A percentile compares a stretch with the other conserved stretches of the same genome.
These are phyloP conservation scores for Triplophysa dalaica DNA, from an alignment of 2,113 vertebrate genomes.

Conservation along the genomic window DNA sequence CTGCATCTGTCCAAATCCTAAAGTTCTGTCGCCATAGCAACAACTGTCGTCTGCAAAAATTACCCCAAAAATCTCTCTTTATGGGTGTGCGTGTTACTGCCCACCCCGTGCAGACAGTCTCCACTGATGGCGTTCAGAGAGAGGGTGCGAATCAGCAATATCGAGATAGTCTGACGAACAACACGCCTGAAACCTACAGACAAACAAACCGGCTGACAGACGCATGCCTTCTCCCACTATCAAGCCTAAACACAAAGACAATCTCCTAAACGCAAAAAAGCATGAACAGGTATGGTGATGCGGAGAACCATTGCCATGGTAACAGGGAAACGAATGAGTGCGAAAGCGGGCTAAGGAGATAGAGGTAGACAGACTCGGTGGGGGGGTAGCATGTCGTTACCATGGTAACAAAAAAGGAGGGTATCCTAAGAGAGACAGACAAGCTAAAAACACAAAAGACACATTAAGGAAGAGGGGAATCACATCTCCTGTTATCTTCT, in stretches of 20 bases:
- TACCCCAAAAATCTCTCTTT: slow-evolving; percentile 69
- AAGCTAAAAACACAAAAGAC: slow-evolving; percentile 63
- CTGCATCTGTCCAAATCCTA: slow-evolving; percentile 65
- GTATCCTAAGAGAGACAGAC: slow-evolving; percentile 64
- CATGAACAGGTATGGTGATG: slow-evolving; percentile 55
- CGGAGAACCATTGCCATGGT: slow-evolving; percentile 68
- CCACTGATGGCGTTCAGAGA: slow-evolving; percentile 27
- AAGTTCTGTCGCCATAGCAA: slow-evolving; percentile 80
- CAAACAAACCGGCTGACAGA: slow-evolving; percentile 14
- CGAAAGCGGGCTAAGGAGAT: slow-evolving; percentile 45
- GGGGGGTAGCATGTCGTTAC: slow-evolving; percentile 68
- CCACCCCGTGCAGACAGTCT: slow-evolving; percentile 33
- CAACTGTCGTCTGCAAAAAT: slow-evolving; percentile 75
- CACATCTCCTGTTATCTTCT: slow-evolving; percentile 47
- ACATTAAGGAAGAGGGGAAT: slow-evolving; percentile 65
- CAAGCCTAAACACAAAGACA: slow-evolving; percentile 41
- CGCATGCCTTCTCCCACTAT: slow-evolving; percentile 16
- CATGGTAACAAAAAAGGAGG: slow-evolving; percentile 73
- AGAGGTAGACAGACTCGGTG: slow-evolving; percentile 20
- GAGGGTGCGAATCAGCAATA: slow-evolving; percentile 41
- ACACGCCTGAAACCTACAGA: not conserved
- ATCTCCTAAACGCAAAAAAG: slow-evolving; percentile 60
- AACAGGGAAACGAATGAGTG: slow-evolving; percentile 66
- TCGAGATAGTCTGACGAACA: slow-evolving; percentile 20
- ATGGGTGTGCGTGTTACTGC: slow-evolving; percentile 32